phyloP scores from a whole-genome alignment of 2,113 vertebrate genomes.

The Brachyistius frenatus region DNA sequence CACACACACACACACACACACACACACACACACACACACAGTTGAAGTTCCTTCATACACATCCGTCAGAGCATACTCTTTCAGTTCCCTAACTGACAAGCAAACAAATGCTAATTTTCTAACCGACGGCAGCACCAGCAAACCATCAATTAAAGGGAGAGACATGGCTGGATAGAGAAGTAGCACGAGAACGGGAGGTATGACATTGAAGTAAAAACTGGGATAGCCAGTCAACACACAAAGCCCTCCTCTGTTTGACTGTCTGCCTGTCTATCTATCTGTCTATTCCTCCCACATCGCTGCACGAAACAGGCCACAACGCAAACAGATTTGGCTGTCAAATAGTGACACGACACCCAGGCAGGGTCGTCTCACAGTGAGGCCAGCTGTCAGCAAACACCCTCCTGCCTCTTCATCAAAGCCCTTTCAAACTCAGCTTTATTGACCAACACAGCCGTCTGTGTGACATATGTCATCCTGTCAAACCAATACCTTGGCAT shows the following conservation, averaged over 20 bases:
- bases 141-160: slow-evolving; percentile 74
- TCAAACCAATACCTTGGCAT: slow-evolving; percentile 69
- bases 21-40: slow-evolving; percentile 45
- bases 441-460: slow-evolving; percentile 77
- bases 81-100: slow-evolving; percentile 69
- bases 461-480: slow-evolving; percentile 73
- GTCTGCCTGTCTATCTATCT: slow-evolving; percentile 52
- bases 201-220: slow-evolving; percentile 61
- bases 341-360: slow-evolving; percentile 77
- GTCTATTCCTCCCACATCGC: not conserved
- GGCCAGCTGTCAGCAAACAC: slow-evolving; percentile 80
- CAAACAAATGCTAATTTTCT: slow-evolving; percentile 76
- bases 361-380: slow-evolving; percentile 77
- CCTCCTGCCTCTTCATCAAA: slow-evolving; percentile 79
- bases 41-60: slow-evolving; percentile 66
- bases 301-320: slow-evolving; percentile 58
- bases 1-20: slow-evolving; percentile 38
- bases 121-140: slow-evolving; percentile 67
- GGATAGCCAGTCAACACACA: slow-evolving; percentile 65
- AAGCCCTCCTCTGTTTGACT: slow-evolving; percentile 67
- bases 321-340: slow-evolving; percentile 82
- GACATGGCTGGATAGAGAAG: slow-evolving; percentile 57
- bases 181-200: slow-evolving; percentile 47
- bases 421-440: slow-evolving; percentile 73
- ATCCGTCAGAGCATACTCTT: slow-evolving; percentile 59